Percentiles rank a stretch among this genome's conserved stretches.
phyloP scores from a whole-genome alignment of 2,888 invertebrate species.

The Actias luna region DNA sequence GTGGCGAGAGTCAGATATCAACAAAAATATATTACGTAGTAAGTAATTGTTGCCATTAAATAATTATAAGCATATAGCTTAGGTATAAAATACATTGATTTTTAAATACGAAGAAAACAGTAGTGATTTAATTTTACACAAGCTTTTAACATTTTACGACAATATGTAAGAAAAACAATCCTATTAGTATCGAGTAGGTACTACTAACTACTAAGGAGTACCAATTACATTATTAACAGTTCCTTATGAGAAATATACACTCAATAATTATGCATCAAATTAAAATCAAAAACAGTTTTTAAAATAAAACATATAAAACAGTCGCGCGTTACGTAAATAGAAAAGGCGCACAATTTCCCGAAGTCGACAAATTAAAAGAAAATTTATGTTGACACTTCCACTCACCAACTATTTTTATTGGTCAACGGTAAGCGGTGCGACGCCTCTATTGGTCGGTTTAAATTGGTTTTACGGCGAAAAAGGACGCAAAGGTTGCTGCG shows the following conservation, averaged over 20 bases:
- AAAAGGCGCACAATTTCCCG: conserved; percentile 13
- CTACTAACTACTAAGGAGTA: no score
- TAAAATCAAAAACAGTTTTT: neutral
- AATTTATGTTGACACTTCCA: conserved; percentile 76
- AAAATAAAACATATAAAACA: conserved; percentile 4
- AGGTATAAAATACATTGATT: no score
- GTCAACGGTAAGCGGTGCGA: conserved; percentile 57
- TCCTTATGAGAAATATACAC: neutral
- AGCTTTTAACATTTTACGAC: neutral
- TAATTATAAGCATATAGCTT: no score
- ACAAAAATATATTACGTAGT: no score
- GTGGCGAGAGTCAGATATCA: no score
- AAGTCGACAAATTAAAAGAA: conserved; percentile 55
- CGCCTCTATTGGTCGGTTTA: conserved; percentile 68
- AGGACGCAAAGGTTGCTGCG: conserved; percentile 52
- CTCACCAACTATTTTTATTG: conserved; percentile 76
- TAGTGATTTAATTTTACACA: no score
- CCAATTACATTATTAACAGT: neutral
- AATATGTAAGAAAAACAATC: no score
- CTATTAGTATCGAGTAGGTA: no score
- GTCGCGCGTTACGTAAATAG: conserved; percentile 2
- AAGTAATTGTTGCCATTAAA: no score
- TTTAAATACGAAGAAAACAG: no score
- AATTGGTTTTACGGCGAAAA: conserved; percentile 65
- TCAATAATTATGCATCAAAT: neutral